These are phyloP conservation scores for Platalea minor DNA, from an alignment of 2,797 vertebrate genomes.

Conservation along the genomic window DNA sequence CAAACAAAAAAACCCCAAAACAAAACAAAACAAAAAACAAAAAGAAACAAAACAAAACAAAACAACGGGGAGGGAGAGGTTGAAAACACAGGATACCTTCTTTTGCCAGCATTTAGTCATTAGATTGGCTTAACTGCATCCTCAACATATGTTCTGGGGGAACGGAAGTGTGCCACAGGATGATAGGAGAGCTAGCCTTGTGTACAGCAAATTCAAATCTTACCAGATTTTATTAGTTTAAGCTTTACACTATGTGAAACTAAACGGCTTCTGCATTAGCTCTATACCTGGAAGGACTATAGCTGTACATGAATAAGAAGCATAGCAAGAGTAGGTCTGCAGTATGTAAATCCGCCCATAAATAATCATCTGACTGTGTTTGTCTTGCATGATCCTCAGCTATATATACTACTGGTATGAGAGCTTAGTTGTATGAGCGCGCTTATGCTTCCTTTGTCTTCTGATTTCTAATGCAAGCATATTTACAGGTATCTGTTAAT, in stretches of 20 bases:
- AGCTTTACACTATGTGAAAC: not conserved
- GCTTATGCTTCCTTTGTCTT: not conserved
- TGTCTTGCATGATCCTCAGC: not conserved
- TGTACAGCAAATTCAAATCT: not conserved
- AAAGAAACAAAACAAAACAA: too few relatives aligned
- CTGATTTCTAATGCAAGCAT: not conserved
- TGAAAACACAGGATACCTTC: not conserved
- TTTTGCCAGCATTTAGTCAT: not conserved
- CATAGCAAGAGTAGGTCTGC: not conserved
- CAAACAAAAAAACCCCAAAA: too few relatives aligned
- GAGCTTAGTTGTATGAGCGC: not conserved
- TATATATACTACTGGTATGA: not conserved
- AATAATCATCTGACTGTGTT: not conserved
- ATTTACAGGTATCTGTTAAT: not conserved
- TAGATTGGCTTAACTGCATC: not conserved
- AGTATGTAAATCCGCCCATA: not conserved
- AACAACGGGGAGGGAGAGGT: not conserved
- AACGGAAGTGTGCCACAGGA: not conserved
- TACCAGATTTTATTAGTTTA: not conserved
- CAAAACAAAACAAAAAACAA: too few relatives aligned
- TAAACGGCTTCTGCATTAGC: not conserved
- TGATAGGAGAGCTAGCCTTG: not conserved
- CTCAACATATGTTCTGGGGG: not conserved
- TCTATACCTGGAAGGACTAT: not conserved
- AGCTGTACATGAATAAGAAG: not conserved